These are phyloP conservation scores for Tretioscincus oriximinensis DNA, from an alignment of 2,113 vertebrate genomes.

Conservation along the genomic window DNA sequence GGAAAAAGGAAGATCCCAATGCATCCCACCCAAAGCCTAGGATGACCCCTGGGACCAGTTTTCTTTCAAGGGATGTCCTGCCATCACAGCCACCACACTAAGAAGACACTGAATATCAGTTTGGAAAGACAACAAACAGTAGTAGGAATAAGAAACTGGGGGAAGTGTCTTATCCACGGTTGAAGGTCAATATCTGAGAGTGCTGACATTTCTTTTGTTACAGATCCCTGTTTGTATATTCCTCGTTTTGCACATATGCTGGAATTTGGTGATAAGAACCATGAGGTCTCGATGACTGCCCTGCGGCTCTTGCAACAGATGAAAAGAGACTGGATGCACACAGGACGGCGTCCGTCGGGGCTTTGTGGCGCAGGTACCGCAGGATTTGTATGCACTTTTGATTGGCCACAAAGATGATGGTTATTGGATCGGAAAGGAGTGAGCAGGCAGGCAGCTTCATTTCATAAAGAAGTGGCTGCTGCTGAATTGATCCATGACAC, in stretches of 20 bases:
- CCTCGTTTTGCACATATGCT: constrained; percentile 96
- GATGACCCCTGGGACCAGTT: background rate
- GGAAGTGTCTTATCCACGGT: background rate
- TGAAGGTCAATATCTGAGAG: background rate
- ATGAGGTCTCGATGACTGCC: constrained; percentile 97
- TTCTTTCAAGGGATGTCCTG: background rate
- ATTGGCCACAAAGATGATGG: rapidly evolving
- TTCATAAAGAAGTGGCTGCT: background rate
- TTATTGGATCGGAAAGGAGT: background rate
- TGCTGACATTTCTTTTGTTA: background rate
- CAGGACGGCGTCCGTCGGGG: constrained; percentile 90
- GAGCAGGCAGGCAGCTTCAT: background rate
- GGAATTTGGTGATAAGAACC: constrained; percentile 96
- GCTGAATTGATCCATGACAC: background rate
- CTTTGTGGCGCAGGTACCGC: constrained; percentile 91
- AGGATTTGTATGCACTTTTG: rapidly evolving
- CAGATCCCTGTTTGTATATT: constrained; percentile 96
- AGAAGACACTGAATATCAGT: background rate
- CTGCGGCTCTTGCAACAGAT: constrained; percentile 92
- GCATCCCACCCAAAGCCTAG: background rate
- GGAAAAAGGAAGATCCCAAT: background rate
- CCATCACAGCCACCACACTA: too few species aligned
- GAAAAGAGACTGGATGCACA: constrained; percentile 99
- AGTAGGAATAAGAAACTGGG: background rate
- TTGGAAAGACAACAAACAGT: background rate